Evolutionary conservation across 2,888 invertebrate genomes (phyloP), one percentile per base, ranked within the genome.

Genomic region (Chalcis sispes): DNA sequence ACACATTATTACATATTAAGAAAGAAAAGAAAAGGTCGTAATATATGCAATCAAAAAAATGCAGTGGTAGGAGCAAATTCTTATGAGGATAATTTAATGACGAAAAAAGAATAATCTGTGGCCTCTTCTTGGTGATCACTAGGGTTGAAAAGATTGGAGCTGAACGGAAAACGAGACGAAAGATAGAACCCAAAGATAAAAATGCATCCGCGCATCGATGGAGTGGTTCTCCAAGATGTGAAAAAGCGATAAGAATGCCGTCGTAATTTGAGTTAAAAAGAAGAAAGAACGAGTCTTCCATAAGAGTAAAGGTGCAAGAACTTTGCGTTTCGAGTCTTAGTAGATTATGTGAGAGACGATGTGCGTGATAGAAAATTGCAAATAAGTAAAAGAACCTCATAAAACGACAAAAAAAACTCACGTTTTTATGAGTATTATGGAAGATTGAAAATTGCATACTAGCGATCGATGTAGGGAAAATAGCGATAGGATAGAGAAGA

Each of bases 21-120:
- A 13, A 2, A 29, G 75, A 20, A 50, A 64, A 58, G 36, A 46
- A 71, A 66, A 65, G 73, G 29, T 2, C n/a, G 25, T 27, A 42
- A 78, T 64, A 79, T 77, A 79, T 77, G 78, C 73, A 73, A 50
- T 69, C 61, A 79, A 78, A 79, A 75, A 77, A 73, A 77, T 79
- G 72, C 76, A 73, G 72, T 58, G 70, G 69, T 15, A 10, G 27
- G 27, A 42, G 20, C 18, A 56, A n/a, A n/a, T n/a, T n/a, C n/a
- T n/a, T 25, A 40, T 29, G 23, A 4, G 36, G 27, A 67, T 27
- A 42, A 54, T 77, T 70, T 74, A 65, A 70, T 70, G 61, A 69
- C 54, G 73, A 79, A 72, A 62, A 65, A 75, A 40, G 27, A 64
- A 72, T 79, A 79, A 77, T 79, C 77, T 65, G 72, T 79, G 66